These are phyloP conservation scores for Dissostichus mawsoni DNA, from an alignment of 2,113 vertebrate genomes.

Conservation along the genomic window DNA sequence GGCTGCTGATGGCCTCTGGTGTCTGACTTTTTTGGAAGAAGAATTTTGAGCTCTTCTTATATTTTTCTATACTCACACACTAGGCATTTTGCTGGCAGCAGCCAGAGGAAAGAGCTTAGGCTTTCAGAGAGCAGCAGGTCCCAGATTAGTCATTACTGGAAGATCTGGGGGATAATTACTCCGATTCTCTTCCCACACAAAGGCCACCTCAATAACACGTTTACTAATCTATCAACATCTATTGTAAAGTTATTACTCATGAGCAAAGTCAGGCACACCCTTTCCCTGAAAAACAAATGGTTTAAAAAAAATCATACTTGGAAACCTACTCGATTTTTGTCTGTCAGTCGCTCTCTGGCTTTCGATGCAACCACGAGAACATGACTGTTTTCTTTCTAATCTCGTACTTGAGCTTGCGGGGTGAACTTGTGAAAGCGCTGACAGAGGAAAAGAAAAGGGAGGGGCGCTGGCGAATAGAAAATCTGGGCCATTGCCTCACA, in stretches of 20 bases:
- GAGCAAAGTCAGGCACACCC: background rate
- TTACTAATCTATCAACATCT: background rate
- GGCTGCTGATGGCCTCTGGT: background rate
- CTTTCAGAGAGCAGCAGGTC: slow-evolving; percentile 6
- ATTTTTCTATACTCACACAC: slow-evolving; percentile 11
- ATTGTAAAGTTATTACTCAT: too few species aligned
- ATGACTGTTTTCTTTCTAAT: slow-evolving; percentile 35
- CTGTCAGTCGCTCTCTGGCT: background rate
- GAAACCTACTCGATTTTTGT: background rate
- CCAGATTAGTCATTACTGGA: background rate
- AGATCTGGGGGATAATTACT: background rate
- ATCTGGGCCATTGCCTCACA: slow-evolving; percentile 68
- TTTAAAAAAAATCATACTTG: background rate
- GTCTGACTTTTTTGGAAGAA: background rate
- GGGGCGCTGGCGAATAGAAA: slow-evolving; percentile 44
- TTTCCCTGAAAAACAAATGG: background rate
- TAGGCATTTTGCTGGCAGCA: slow-evolving; percentile 2
- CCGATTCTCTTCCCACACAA: background rate
- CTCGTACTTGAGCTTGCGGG: slow-evolving; percentile 37
- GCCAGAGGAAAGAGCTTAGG: background rate
- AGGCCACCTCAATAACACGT: background rate
- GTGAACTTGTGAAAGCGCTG: slow-evolving; percentile 71
- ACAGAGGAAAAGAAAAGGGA: slow-evolving; percentile 62
- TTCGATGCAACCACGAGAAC: slow-evolving; percentile 34
- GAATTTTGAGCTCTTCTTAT: background rate